phyloP scores from a whole-genome alignment of 2,113 vertebrate genomes.

The Nasalis larvatus region DNA sequence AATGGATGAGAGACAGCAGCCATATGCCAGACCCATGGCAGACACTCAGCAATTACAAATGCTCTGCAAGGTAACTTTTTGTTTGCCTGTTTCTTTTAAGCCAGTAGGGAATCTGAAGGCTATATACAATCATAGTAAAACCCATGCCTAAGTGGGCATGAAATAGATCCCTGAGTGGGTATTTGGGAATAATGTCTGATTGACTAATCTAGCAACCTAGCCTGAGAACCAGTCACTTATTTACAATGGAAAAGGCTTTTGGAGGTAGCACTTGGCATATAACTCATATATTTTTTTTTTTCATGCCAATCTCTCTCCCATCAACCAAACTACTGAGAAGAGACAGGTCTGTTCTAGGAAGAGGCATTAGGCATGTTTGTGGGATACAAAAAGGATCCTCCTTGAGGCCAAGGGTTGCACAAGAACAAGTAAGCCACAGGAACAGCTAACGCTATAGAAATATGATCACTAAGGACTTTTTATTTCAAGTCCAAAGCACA shows the following conservation, averaged over 20 bases:
- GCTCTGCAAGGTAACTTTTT: not conserved
- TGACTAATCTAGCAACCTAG: not conserved
- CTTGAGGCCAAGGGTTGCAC: not conserved
- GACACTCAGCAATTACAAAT: not conserved
- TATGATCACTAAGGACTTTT: not conserved
- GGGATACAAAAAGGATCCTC: not conserved
- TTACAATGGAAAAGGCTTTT: not conserved
- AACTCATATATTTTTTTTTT: not conserved
- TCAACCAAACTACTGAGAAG: not conserved
- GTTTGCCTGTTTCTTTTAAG: not conserved
- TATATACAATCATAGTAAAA: not conserved
- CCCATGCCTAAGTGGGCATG: not conserved
- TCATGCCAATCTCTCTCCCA: not conserved
- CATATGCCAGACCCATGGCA: not conserved
- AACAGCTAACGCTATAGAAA: not conserved
- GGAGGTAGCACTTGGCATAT: not conserved
- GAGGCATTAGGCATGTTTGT: not conserved
- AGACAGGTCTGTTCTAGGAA: not conserved
- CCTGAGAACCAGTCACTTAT: not conserved
- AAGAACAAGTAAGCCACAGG: not conserved
- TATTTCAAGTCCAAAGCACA: not conserved
- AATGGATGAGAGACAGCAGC: not conserved
- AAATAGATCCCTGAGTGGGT: not conserved
- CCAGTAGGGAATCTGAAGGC: not conserved
- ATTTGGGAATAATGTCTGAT: not conserved